A percentile compares a stretch with the other conserved stretches of the same genome.
These are phyloP conservation scores for Trogon melanurus DNA, from an alignment of 2,113 vertebrate genomes.

Conservation along the genomic window DNA sequence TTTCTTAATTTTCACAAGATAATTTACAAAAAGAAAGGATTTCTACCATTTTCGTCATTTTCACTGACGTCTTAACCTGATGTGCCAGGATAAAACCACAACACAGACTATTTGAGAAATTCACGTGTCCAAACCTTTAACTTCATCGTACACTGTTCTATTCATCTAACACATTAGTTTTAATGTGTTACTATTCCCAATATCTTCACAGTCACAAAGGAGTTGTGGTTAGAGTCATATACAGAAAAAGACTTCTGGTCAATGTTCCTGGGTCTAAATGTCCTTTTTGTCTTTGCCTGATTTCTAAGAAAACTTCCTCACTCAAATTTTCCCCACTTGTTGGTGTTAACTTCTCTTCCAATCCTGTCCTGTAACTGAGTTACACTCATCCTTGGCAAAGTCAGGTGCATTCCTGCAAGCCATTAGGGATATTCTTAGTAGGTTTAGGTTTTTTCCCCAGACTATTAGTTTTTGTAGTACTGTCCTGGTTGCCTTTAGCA, in stretches of 20 bases:
- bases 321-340: not conserved
- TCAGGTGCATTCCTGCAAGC: not conserved
- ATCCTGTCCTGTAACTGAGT: not conserved
- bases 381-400: not conserved
- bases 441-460: not conserved
- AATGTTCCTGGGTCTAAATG: not conserved
- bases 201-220: not conserved
- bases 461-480: not conserved
- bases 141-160: not conserved
- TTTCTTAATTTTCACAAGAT: not conserved
- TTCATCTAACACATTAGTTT: not conserved
- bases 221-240: not conserved
- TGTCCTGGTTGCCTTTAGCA: slow-evolving; percentile 8
- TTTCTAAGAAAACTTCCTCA: not conserved
- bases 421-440: not conserved
- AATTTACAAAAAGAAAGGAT: not conserved
- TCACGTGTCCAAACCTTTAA: not conserved
- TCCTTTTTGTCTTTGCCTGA: not conserved
- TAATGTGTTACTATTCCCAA: not conserved
- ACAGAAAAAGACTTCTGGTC: not conserved
- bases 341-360: not conserved
- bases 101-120: not conserved
- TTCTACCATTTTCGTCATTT: not conserved
- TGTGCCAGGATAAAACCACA: not conserved
- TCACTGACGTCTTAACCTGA: not conserved